Evolutionary conservation across 1,140 invertebrate species (phyloP), one percentile per base, ranked within the genome.

Genomic region (Watersipora subatra): DNA sequence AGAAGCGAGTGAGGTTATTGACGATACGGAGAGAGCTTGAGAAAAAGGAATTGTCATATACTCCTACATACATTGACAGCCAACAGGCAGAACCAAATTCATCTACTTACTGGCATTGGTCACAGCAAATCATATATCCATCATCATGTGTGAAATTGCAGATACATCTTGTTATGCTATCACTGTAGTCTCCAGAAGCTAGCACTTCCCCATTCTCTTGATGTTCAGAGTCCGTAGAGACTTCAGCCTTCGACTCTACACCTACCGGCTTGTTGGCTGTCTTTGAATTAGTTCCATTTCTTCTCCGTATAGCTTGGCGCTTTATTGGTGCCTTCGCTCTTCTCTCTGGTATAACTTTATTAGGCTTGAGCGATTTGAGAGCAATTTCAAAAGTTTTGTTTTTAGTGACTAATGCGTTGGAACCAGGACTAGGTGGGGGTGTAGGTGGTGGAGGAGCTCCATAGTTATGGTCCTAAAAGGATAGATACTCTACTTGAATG

Each of bases 51-150:
- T n/a, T n/a, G n/a, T n/a, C n/a, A n/a, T n/a, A n/a, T n/a, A n/a
- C n/a, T n/a, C n/a, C n/a, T n/a, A n/a, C n/a, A n/a, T n/a, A n/a
- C n/a, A n/a, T n/a, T n/a, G n/a, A n/a, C n/a, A n/a, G n/a, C n/a
- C n/a, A n/a, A n/a, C n/a, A n/a, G n/a, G n/a, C n/a, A n/a, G n/a
- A n/a, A n/a, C n/a, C n/a, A n/a, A n/a, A n/a, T n/a, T 46, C 34
- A 46, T 46, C n/a, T 46, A 91, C 81, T 87, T 84, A 87, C 86
- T 84, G 83, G 76, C 88, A 89, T 62, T 84, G 84, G 76, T 97
- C 93, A 81, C 93, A 97, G 79, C 92, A 93, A 64, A 97, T 95
- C 93, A 97, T 97, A 75, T 95, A 97, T 2, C 93, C 93, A 82
- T 97, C 93, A 77, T 97, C 93, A 77, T 96, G 93, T 30, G 91